A percentile compares a stretch with the other conserved stretches of the same genome.
Conservation (phyloP, 2,888 invertebrate species). For the Electrophaes corylata region DNA sequence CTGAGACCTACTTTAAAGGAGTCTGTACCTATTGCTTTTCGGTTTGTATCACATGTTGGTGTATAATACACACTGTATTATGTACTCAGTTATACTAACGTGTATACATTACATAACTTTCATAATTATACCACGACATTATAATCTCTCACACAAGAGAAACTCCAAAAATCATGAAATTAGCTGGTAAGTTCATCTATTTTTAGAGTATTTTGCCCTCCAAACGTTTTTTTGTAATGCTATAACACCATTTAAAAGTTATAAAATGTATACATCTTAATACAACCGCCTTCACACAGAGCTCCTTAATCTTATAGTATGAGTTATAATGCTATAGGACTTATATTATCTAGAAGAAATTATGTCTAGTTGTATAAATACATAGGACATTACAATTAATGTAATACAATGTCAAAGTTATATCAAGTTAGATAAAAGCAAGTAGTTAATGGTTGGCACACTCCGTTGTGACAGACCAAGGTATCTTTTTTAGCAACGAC, state of each 20-base stretch:
- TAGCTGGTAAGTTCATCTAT: too few relatives aligned
- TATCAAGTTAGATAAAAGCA: constrained; percentile 5
- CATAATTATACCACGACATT: too few relatives aligned
- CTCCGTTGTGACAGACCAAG: neutral
- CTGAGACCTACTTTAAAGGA: constrained; percentile 3
- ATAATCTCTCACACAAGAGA: too few relatives aligned
- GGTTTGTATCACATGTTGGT: constrained; percentile 15
- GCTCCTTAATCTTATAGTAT: constrained; percentile 14
- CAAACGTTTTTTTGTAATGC: too few relatives aligned
- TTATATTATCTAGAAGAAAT: constrained; percentile 16
- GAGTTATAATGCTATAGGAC: neutral
- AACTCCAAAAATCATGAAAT: too few relatives aligned
- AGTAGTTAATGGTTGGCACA: constrained; percentile 10
- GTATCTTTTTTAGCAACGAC: too few relatives aligned
- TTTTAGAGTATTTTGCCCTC: too few relatives aligned
- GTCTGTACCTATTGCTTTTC: constrained; percentile 27
- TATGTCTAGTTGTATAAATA: constrained; percentile 23
- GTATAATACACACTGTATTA: constrained; percentile 7
- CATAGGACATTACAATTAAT: constrained; percentile 19
- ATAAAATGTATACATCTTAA: too few relatives aligned
- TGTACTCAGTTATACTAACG: too few relatives aligned
- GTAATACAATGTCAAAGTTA: constrained; percentile 14
- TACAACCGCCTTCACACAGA: constrained; percentile 7
- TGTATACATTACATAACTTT: too few relatives aligned
- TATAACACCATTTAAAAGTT: too few relatives aligned